Evolutionary conservation across 64 coral and sea anemone species (phyloP).

Genomic region (Anthopleura sola): DNA sequence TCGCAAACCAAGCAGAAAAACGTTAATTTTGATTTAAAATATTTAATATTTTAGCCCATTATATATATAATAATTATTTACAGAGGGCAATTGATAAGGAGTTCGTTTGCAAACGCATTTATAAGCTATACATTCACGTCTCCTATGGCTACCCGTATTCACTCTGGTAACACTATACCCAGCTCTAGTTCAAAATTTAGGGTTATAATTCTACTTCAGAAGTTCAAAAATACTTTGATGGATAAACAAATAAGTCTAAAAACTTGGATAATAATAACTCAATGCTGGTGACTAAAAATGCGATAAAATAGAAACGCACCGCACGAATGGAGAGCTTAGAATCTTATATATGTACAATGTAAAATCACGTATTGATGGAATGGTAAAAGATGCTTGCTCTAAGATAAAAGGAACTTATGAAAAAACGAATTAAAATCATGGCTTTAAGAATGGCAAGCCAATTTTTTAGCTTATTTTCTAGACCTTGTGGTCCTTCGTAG

Average conservation of each 20-base stretch:
- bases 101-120: not conserved
- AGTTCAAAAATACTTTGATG: not conserved
- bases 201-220: not conserved
- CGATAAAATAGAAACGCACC: not conserved
- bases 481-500: constrained; percentile 4
- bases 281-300: not conserved
- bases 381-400: not conserved
- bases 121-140: not conserved
- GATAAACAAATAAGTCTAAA: too few relatives aligned
- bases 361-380: not conserved
- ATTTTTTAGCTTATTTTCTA: not conserved
- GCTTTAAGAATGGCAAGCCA: not conserved
- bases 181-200: not conserved
- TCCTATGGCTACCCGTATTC: not conserved
- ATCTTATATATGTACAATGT: not conserved
- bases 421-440: not conserved
- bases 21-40: not conserved
- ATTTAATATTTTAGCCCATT: constrained; percentile 6
- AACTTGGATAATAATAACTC: not conserved
- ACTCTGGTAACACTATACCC: not conserved
- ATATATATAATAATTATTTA: constrained; percentile 29
- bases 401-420: not conserved
- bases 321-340: not conserved
- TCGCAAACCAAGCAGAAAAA: too few relatives aligned
- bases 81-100: constrained; percentile 13